Evolutionary conservation across 1,140 invertebrate genomes (phyloP), one percentile per base, ranked within the genome.

Genomic region (Drosophila pseudoobscura): DNA sequence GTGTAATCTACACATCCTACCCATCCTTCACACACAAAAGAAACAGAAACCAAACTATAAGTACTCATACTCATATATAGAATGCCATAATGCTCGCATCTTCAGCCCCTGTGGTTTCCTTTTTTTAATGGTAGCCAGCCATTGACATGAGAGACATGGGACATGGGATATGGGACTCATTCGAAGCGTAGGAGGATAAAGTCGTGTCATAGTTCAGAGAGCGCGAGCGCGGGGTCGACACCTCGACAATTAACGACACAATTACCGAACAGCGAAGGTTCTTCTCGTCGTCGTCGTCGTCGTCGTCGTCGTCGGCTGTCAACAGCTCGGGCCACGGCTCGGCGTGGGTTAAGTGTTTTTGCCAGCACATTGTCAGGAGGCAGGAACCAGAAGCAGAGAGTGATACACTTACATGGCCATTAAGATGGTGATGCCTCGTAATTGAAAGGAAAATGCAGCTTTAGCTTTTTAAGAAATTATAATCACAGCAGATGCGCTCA

Each of bases 401-500:
- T 50, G 58, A 76, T 79, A 76, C 73, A 72, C 80, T 84, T 71
- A 66, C 59, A 31, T 55, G 53, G 31, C 66, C 74, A 82, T 80
- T 51, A 82, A 63, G 72, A 60, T 15, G 58, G 62, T 39, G 60
- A 55, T 55, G 52, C 63, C 58, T 73, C 45, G 62, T 70, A 63
- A 82, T 88, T 88, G 75, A 88, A 87, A 87, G 53, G 72, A 88
- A 88, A 88, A 74, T 88, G 83, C 83, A 83, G 83, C 84, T 89
- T 88, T 88, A 73, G 83, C 83, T 88, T 88, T 88, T 88, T 88
- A 88, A 76, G 70, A 88, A 88, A 88, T 89, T 88, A 75, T 88
- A 88, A 88, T 88, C 83, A 89, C 84, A 83, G 77, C 79, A 87
- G 85, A 87, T 84, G 72, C 75, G 56, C 57, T 41, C 35, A 39